phyloP scores from a whole-genome alignment of 2,113 vertebrate species.

The Anhinga anhinga region DNA sequence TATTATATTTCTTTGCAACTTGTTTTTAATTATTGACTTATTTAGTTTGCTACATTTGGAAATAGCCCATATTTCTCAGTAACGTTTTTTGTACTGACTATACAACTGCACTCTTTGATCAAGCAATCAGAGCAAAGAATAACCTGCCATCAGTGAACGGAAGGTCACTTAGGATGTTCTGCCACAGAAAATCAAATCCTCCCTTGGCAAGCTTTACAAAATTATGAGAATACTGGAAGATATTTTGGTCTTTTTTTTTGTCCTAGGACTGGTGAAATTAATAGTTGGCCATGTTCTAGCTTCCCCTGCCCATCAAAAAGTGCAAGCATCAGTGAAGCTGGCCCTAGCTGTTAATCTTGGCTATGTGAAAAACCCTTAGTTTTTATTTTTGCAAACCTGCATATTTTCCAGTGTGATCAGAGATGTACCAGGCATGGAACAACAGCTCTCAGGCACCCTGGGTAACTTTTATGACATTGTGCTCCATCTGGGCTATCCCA shows the following conservation, averaged over 20 bases:
- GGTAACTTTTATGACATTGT: not conserved
- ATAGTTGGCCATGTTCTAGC: not conserved
- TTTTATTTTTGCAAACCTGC: not conserved
- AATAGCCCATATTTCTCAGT: not conserved
- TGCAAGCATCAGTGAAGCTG: not conserved
- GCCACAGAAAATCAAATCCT: not conserved
- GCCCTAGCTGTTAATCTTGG: not conserved
- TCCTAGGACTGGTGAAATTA: not conserved
- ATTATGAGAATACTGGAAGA: not conserved
- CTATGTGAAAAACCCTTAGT: not conserved
- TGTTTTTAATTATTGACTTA: not conserved
- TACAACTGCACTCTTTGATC: not conserved
- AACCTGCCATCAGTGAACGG: not conserved
- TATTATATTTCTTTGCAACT: not conserved
- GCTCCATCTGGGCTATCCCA: not conserved
- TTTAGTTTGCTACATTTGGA: not conserved
- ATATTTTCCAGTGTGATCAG: not conserved
- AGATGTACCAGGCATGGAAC: not conserved
- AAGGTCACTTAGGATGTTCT: slow-evolving; percentile 2
- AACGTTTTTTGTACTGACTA: not conserved
- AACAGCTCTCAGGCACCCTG: accelerated
- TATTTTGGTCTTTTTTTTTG: not conserved
- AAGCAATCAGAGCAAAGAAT: not conserved
- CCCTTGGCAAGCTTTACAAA: not conserved
- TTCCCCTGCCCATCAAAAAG: not conserved